These are phyloP conservation scores for Mohoua ochrocephala DNA, from an alignment of 2,113 vertebrate genomes.

Conservation along the genomic window DNA sequence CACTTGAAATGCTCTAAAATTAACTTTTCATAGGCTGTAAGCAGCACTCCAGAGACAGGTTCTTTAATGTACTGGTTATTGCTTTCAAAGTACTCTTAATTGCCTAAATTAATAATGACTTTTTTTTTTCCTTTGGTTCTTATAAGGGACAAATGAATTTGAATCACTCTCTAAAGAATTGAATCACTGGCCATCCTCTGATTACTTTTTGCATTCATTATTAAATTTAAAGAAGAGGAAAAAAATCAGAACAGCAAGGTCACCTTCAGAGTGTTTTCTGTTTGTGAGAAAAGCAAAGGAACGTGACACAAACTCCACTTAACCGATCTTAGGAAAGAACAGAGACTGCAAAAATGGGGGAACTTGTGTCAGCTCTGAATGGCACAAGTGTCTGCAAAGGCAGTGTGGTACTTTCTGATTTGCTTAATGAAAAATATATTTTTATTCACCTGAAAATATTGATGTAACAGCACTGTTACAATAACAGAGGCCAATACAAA, in stretches of 20 bases:
- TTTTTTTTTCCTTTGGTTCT: conserved; percentile 26
- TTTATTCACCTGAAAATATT: neutral
- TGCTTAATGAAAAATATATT: neutral
- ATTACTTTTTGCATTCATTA: conserved; percentile 69
- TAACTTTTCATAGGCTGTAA: conserved; percentile 61
- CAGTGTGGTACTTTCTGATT: neutral
- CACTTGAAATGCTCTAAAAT: conserved; percentile 66
- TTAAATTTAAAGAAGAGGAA: conserved; percentile 15
- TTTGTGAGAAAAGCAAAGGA: neutral
- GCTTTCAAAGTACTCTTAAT: conserved; percentile 78
- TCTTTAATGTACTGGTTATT: conserved; percentile 72
- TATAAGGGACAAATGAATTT: conserved; percentile 72
- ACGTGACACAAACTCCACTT: neutral
- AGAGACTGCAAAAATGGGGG: neutral
- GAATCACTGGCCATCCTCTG: conserved; percentile 54
- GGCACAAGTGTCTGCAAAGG: neutral
- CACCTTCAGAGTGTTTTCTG: conserved; percentile 42
- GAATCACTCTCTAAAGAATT: conserved; percentile 70
- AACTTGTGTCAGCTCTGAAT: neutral
- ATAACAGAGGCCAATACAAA: neutral
- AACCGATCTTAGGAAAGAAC: neutral
- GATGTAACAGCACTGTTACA: neutral
- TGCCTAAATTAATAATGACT: conserved; percentile 79
- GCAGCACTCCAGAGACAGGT: conserved; percentile 50
- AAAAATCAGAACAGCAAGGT: conserved; percentile 49